Percentiles rank a stretch among this genome's conserved stretches.
phyloP scores from a whole-genome alignment of 1,140 invertebrate genomes.

The Drosophila trapezifrons region DNA sequence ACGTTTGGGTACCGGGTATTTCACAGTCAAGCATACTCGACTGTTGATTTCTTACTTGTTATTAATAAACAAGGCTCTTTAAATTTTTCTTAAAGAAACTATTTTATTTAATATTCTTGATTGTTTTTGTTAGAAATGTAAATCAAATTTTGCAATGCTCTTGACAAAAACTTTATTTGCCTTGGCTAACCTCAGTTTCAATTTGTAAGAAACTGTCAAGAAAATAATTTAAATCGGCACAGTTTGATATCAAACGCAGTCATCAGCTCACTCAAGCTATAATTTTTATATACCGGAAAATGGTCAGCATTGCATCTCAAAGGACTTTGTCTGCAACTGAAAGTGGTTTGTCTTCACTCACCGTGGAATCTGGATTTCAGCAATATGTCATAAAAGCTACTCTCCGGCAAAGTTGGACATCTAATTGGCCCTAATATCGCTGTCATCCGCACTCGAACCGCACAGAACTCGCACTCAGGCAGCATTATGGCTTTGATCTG shows the following conservation, averaged over 20 bases:
- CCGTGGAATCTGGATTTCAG: neutral
- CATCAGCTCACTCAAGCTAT: neutral
- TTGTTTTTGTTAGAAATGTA: too few relatives aligned
- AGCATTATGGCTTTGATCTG: conserved; percentile 62
- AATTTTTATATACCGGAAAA: neutral
- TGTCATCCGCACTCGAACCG: conserved; percentile 30
- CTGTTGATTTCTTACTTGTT: too few relatives aligned
- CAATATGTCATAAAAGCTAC: conserved; percentile 17
- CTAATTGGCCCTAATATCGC: conserved; percentile 53
- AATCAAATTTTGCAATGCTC: too few relatives aligned
- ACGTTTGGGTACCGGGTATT: too few relatives aligned
- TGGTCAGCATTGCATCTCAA: neutral
- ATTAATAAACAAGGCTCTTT: too few relatives aligned
- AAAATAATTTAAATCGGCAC: neutral
- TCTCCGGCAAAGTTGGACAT: conserved; percentile 5
- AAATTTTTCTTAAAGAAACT: too few relatives aligned
- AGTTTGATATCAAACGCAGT: neutral
- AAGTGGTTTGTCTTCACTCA: neutral
- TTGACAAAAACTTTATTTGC: too few relatives aligned
- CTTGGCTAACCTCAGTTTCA: neutral
- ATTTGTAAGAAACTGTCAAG: neutral
- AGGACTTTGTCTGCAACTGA: neutral
- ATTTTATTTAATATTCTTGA: too few relatives aligned
- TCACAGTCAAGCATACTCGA: too few relatives aligned
- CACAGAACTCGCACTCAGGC: conserved; percentile 13